Conservation (phyloP, 2,113 vertebrate species). For the Rutilus rutilus region DNA sequence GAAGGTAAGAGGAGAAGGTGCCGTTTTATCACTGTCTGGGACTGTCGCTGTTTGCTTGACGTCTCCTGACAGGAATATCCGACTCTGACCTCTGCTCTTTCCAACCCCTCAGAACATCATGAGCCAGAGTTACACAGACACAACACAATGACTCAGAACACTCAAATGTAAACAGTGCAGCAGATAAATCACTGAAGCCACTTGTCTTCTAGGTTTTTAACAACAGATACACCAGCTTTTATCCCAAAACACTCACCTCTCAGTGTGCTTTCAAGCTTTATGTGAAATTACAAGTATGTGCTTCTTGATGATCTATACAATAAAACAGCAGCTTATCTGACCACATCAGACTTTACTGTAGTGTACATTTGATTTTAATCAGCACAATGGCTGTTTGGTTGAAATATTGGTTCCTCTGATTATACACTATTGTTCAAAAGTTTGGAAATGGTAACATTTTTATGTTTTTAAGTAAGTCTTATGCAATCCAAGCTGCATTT, state of each 20-base stretch:
- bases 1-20: constrained; percentile 32
- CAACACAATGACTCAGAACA: constrained; percentile 27
- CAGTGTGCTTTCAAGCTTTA: background rate
- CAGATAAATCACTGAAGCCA: background rate
- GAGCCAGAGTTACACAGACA: constrained; percentile 1
- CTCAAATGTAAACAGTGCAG: background rate
- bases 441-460: too few relatives aligned
- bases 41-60: background rate
- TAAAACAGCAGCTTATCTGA: background rate
- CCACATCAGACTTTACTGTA: background rate
- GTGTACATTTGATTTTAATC: background rate
- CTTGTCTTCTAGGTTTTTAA: background rate
- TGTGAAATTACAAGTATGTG: background rate
- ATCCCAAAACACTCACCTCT: background rate
- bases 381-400: background rate
- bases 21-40: constrained; percentile 38
- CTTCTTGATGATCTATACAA: background rate
- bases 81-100: background rate
- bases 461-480: background rate
- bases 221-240: background rate
- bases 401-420: too few relatives aligned
- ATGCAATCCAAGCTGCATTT: background rate
- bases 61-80: background rate
- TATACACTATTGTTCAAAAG: too few relatives aligned
- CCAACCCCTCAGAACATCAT: background rate